Evolutionary conservation across 2,797 vertebrate species (phyloP), one percentile per base, ranked within the genome.

Genomic region (Microctenopoma stevenorrisi): DNA sequence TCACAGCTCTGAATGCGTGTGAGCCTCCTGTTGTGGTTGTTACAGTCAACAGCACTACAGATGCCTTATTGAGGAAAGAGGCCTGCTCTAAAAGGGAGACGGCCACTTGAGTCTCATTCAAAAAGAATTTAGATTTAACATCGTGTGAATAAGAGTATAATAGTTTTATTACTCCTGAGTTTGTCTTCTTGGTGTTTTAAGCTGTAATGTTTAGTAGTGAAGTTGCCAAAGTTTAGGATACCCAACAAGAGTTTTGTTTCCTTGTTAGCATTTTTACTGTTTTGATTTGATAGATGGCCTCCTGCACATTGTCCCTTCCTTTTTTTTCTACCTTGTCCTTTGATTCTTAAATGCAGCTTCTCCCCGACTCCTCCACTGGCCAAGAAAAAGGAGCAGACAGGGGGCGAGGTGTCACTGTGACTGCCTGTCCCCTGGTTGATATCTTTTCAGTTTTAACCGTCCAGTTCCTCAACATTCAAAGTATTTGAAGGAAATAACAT

Each of bases 11-110:
- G 74, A 70, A 63, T 55, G 76, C 76, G 68, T 15, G 61, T 51
- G 56, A 71, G 59, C 72, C 44, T 64, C 35, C 42, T 63, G 62
- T 79, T 81, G 70, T 56, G 15, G 22, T 64, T 37, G 67, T 79
- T 76, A 76, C 62, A 63, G 74, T 76, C 72, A 63, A 78, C 70
- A 72, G 68, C 79, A 84, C 90, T 89, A 83, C 89, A 87, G 90
- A 91, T 92, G 93, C 93, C 93, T 94, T 94, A 91, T 80, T 75
- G 82, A 60, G 81, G 68, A 63, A 38, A 76, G 81, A 80, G 75
- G 74, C 87, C 70, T 62, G 26, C 76, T 62, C 66, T 68, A 5
- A n/a, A 65, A 78, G 33, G 33, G 66, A 82, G 53, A 67, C 3
- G 14, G 49, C 64, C 79, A 52, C 50, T 78, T 78, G 11, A 76